Percentiles rank a stretch among this genome's conserved stretches.
These are phyloP conservation scores for Uropsilus gracilis DNA, from an alignment of 2,113 vertebrate species.

Conservation along the genomic window DNA sequence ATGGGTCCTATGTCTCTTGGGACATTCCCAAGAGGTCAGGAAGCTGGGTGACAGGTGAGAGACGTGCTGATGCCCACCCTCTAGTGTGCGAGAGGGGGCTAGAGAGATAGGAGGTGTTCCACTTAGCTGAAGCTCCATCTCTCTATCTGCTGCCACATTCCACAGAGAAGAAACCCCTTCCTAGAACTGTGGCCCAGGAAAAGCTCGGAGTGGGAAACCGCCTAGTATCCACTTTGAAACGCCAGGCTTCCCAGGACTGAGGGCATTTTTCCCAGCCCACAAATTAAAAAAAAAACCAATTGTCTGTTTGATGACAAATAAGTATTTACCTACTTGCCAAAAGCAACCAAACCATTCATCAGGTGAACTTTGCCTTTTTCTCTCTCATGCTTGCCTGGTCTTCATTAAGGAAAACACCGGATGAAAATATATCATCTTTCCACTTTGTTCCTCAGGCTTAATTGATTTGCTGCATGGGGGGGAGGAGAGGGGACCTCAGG, in stretches of 20 bases:
- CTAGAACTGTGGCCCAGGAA: not conserved
- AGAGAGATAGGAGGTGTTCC: too few species aligned
- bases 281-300: not conserved
- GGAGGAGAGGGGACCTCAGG: not conserved
- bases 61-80: too few species aligned
- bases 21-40: too few species aligned
- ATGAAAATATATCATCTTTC: conserved; percentile 48
- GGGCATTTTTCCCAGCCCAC: not conserved
- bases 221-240: not conserved
- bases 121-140: too few species aligned
- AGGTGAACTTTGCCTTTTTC: not conserved
- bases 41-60: too few species aligned
- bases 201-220: not conserved
- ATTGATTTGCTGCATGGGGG: conserved; percentile 38
- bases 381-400: conserved; percentile 8
- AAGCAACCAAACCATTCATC: not conserved
- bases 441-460: conserved; percentile 23
- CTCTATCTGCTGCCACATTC: too few species aligned
- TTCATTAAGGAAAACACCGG: conserved; percentile 38
- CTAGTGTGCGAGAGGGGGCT: too few species aligned
- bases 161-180: not conserved
- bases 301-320: not conserved
- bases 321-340: conserved; percentile 6
- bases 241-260: not conserved
- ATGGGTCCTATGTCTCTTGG: too few species aligned